Conservation (phyloP, 1,140 invertebrate species). For the Anoplolepis gracilipes region DNA sequence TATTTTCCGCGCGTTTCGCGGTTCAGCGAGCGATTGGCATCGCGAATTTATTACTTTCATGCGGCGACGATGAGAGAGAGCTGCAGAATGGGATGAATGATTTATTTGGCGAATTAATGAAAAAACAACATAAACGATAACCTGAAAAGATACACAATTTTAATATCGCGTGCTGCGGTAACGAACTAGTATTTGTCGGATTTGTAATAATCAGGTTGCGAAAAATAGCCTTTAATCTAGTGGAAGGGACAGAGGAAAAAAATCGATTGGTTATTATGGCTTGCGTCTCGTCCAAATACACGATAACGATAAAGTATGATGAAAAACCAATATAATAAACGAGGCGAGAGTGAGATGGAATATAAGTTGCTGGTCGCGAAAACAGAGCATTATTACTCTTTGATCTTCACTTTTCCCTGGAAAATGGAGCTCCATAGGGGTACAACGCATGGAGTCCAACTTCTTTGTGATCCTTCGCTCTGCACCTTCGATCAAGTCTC, state of each 20-base stretch:
- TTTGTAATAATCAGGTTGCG: not conserved
- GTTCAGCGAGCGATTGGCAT: conserved; percentile 37
- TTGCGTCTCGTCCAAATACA: not conserved
- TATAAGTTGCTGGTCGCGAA: not conserved
- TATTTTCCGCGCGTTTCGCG: conserved; percentile 51
- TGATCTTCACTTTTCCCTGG: conserved; percentile 17
- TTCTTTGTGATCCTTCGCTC: conserved; percentile 51
- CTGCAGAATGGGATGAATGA: conserved; percentile 18
- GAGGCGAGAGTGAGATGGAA: not conserved
- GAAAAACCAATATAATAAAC: not conserved
- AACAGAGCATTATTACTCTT: conserved; percentile 39
- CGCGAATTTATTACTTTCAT: conserved; percentile 48
- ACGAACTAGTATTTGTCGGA: conserved; percentile 27
- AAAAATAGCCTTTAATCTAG: conserved; percentile 1
- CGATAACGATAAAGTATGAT: not conserved
- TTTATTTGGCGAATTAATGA: conserved; percentile 54
- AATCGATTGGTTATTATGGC: conserved; percentile 14
- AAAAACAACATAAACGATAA: conserved; percentile 47
- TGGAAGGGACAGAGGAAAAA: not conserved
- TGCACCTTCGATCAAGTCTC: conserved; percentile 34
- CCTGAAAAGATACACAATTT: conserved; percentile 19
- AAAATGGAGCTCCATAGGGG: conserved; percentile 24
- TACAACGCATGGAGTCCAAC: conserved; percentile 13
- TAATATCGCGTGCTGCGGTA: not conserved
- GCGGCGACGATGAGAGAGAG: not conserved